These are phyloP conservation scores for Volucella inflata DNA, from an alignment of 2,888 invertebrate species.

Conservation along the genomic window DNA sequence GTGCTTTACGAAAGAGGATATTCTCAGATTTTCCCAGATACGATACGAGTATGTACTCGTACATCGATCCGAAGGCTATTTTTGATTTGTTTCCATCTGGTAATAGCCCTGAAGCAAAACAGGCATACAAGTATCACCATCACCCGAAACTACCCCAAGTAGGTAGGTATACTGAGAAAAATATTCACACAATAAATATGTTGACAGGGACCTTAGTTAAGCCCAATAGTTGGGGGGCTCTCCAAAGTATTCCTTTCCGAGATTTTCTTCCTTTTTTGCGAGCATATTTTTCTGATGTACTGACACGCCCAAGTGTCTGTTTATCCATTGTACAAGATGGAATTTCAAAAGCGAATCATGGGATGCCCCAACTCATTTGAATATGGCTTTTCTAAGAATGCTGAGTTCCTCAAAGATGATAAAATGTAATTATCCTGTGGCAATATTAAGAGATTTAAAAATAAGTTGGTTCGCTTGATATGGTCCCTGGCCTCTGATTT, in stretches of 20 bases:
- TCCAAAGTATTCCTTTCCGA: neutral
- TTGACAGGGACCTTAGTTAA: conserved; percentile 40
- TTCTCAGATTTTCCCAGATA: neutral
- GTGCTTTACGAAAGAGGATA: neutral
- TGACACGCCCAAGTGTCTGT: too few relatives aligned
- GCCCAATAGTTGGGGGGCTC: conserved; percentile 16
- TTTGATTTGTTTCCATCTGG: conserved; percentile 52
- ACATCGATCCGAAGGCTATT: conserved; percentile 33
- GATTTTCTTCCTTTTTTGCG: too few relatives aligned
- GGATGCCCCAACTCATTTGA: too few relatives aligned
- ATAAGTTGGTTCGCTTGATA: too few relatives aligned
- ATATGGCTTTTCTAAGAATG: too few relatives aligned
- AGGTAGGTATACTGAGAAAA: conserved; percentile 5
- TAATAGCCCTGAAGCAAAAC: conserved; percentile 40
- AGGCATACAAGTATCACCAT: conserved; percentile 57
- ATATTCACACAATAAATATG: conserved; percentile 48
- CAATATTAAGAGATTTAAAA: too few relatives aligned
- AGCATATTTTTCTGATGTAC: too few relatives aligned
- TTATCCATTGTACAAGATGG: too few relatives aligned
- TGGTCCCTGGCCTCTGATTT: too few relatives aligned
- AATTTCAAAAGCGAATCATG: too few relatives aligned
- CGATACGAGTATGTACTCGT: conserved; percentile 1
- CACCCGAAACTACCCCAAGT: conserved; percentile 23
- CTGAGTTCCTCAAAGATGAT: too few relatives aligned
- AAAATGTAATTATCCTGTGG: too few relatives aligned